phyloP scores from a whole-genome alignment of 2,113 vertebrate species.

The Marmota monax region DNA sequence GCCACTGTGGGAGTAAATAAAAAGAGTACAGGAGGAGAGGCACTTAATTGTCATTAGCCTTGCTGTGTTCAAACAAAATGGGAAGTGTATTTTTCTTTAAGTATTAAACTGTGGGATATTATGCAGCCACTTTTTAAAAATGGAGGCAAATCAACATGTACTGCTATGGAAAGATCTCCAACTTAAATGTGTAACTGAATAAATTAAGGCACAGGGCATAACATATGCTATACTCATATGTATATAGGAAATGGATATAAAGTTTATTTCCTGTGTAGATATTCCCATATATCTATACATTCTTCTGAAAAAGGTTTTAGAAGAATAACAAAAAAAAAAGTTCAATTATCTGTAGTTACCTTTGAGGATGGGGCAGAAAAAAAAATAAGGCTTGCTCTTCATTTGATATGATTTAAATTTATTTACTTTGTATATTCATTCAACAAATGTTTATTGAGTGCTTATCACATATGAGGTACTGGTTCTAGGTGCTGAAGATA shows the following conservation, averaged over 20 bases:
- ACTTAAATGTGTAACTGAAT: not conserved
- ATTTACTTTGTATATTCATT: not conserved
- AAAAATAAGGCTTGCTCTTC: not conserved
- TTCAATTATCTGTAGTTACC: not conserved
- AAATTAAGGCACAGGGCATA: not conserved
- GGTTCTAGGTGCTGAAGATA: not conserved
- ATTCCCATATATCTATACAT: not conserved
- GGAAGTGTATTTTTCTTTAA: constrained; percentile 2
- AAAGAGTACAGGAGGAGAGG: too few species aligned
- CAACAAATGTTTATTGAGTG: not conserved
- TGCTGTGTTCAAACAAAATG: not conserved
- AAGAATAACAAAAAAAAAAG: not conserved
- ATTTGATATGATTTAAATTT: not conserved
- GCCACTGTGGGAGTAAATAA: accelerated
- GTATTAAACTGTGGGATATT: not conserved
- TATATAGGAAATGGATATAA: not conserved
- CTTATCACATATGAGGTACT: not conserved
- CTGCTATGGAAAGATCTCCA: not conserved
- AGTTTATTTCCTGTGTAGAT: not conserved
- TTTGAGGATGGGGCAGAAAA: not conserved
- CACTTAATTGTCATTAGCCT: not conserved
- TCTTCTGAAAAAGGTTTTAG: not conserved
- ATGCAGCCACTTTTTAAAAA: not conserved
- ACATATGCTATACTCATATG: not conserved
- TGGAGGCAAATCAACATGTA: not conserved